Base-by-base conservation (phyloP, 2,797 vertebrate genomes). In the Scarus forsteni region DNA sequence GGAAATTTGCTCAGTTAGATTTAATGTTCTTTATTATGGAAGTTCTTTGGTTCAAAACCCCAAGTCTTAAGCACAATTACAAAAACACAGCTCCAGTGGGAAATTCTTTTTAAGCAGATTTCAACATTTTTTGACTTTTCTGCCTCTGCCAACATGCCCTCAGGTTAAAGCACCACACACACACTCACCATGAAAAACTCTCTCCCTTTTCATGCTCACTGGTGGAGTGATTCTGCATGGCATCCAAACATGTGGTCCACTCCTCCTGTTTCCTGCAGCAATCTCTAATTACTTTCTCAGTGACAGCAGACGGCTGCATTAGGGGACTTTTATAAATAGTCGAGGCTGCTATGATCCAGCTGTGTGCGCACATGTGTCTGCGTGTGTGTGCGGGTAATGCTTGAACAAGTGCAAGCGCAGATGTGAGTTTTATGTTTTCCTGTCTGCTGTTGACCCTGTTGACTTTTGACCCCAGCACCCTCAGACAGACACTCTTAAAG, bases 361-460 rank as follows among this genome's bases (percentile, higher is more conserved):
- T 74, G 79, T 39, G 61, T 73, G 39, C 15, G 42, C 18, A 44
- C 7, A 6, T 40, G 60, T 53, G 43, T 55, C 46, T 61, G 60
- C 39, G 35, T 49, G 56, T 46, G 35, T 66, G 16, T 63, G 45
- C 57, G 38, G 38, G 60, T 65, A 50, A 71, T 81, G 43, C 46
- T 36, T 12, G 57, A 81, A 80, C 75, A 88, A 88, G 84, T 88
- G 80, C 72, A 67, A 67, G 14, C 43, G 48, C 85, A 81, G 78
- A 86, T 84, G 87, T 87, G 76, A 46, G 53, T 73, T 79, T 78
- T 78, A 80, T 78, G 55, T 38, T 81, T 90, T 89, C 84, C 84
- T 80, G 79, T 77, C 70, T 66, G 75, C 49, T 75, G 51, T 66
- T 76, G 79, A 85, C 77, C 73, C 39, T 60, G 52, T 6, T 74